Percentiles rank a stretch among this genome's conserved stretches.
Evolutionary conservation across 2,797 vertebrate genomes (phyloP).

Genomic region (Myoxocephalus aenaeus): DNA sequence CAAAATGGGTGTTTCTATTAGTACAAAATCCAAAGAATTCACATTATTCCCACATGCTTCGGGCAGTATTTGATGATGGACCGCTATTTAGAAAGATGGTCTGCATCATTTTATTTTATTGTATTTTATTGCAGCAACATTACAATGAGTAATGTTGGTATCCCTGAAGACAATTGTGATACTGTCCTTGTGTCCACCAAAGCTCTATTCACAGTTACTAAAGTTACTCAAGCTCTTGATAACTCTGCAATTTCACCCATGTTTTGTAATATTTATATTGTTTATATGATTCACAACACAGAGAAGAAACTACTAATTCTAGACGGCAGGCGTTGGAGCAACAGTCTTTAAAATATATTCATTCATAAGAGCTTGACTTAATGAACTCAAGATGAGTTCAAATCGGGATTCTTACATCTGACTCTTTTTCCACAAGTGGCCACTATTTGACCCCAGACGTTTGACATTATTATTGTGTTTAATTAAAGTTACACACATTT

Average conservation of each 20-base stretch:
- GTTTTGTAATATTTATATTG: background rate
- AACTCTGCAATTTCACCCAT: background rate
- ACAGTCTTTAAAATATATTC: background rate
- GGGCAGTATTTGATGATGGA: background rate
- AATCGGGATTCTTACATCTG: background rate
- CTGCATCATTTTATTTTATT: background rate
- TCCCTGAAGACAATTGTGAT: background rate
- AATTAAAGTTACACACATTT: background rate
- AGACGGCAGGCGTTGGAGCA: background rate
- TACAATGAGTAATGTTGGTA: background rate
- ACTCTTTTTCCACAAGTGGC: background rate
- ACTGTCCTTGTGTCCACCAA: background rate
- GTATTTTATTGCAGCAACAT: background rate
- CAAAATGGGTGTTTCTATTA: background rate
- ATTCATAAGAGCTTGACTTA: background rate
- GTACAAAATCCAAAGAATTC: background rate
- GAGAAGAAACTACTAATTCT: background rate
- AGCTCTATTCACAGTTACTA: background rate
- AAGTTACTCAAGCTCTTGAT: constrained; percentile 2
- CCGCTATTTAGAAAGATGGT: background rate
- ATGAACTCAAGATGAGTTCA: background rate
- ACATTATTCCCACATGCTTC: background rate
- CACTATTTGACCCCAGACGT: background rate
- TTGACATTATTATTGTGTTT: background rate
- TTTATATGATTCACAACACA: background rate